Conservation (phyloP, 1,140 invertebrate genomes). For the Ephestia elutella region DNA sequence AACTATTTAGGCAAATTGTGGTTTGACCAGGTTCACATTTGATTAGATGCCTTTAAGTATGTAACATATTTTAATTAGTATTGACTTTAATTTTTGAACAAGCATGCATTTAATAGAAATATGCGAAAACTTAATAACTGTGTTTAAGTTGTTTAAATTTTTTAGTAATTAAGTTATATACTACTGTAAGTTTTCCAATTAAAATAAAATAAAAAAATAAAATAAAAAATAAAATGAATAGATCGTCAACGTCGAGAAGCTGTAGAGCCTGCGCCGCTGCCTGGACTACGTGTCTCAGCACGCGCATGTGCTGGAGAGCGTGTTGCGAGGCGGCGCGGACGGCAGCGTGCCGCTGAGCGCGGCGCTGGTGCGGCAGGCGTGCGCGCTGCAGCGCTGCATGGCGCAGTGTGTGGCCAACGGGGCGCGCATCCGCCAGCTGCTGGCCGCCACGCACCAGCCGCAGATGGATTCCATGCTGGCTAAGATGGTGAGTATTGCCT, state of each 20-base stretch:
- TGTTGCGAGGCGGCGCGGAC: constrained; percentile 38
- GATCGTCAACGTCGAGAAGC: constrained; percentile 59
- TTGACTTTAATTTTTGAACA: no score
- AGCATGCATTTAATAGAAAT: no score
- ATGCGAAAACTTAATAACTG: no score
- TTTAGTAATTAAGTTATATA: no score
- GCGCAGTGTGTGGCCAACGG: constrained; percentile 63
- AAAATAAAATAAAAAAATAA: no score
- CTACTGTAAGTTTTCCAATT: no score
- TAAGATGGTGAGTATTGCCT: constrained; percentile 52
- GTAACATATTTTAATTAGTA: no score
- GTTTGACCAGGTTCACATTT: no score
- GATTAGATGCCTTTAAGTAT: no score
- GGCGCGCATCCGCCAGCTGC: constrained; percentile 49
- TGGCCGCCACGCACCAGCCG: constrained; percentile 53
- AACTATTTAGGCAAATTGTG: no score
- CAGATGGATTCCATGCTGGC: constrained; percentile 66
- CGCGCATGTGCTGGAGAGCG: constrained; percentile 55
- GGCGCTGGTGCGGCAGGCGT: constrained; percentile 51
- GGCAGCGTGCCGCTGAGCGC: constrained; percentile 46
- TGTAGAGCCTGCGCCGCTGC: constrained; percentile 55
- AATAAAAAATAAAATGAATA: no score
- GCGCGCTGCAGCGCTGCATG: constrained; percentile 64
- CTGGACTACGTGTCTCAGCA: constrained; percentile 63
- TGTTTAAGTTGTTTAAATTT: no score